A percentile compares a stretch with the other conserved stretches of the same genome.
phyloP scores from a whole-genome alignment of 1,140 invertebrate genomes.

The Pogonus chalceus region DNA sequence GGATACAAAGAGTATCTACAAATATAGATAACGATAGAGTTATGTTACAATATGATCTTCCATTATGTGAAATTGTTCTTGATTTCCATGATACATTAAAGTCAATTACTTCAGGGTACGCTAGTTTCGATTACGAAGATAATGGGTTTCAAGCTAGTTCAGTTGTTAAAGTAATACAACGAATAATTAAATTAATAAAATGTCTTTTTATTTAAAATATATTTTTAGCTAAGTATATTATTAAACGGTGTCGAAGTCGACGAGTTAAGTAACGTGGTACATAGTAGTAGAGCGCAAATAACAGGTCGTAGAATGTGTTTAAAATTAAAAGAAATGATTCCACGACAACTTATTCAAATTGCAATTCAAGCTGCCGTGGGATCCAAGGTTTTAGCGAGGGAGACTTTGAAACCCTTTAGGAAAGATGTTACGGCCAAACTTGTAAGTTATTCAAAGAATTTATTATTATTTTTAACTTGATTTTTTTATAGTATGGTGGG shows the following conservation, averaged over 20 bases:
- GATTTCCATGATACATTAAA: conserved; percentile 94
- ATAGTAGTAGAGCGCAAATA: conserved; percentile 54
- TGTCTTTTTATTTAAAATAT: conserved; percentile 13
- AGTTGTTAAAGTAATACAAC: conserved; percentile 57
- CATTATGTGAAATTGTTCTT: conserved; percentile 85
- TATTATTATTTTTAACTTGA: conserved; percentile 16
- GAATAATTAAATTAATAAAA: conserved; percentile 1
- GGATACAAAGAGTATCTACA: conserved; percentile 57
- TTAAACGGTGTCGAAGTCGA: conserved; percentile 77
- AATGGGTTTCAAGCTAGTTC: conserved; percentile 63
- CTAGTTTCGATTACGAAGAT: conserved; percentile 97
- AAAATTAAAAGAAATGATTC: conserved; percentile 81
- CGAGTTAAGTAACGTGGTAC: conserved; percentile 79
- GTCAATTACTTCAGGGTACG: conserved; percentile 83
- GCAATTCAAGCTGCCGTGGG: conserved; percentile 78
- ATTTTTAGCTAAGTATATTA: conserved; percentile 59
- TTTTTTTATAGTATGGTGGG: conserved; percentile 74
- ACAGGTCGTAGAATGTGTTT: conserved; percentile 59
- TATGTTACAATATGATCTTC: conserved; percentile 73
- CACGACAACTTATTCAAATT: conserved; percentile 77
- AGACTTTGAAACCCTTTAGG: conserved; percentile 74
- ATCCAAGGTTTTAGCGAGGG: conserved; percentile 75
- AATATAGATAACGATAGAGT: conserved; percentile 76
- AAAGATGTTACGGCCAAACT: conserved; percentile 92
- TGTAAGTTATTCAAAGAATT: conserved; percentile 46